Evolutionary conservation across 2,113 vertebrate genomes (phyloP).

Genomic region (Tetrao urogallus): DNA sequence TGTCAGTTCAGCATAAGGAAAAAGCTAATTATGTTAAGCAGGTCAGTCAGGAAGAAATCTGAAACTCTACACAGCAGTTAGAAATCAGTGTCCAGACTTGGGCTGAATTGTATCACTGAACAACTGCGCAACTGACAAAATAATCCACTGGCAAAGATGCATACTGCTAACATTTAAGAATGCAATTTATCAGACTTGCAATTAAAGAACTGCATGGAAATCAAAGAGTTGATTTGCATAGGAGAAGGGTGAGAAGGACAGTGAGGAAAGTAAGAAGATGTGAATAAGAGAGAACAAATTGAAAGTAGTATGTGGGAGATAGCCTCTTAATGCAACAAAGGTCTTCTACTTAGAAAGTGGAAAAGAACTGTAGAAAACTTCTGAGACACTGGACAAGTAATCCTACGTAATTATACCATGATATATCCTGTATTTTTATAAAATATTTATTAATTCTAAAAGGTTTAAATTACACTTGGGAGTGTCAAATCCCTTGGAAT

Average conservation of each 20-base stretch:
- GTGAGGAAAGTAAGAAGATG: neutral
- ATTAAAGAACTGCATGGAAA: constrained; percentile 7
- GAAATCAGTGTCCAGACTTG: neutral
- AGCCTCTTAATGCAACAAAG: neutral
- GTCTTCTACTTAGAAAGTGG: neutral
- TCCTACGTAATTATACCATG: neutral
- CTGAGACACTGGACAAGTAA: neutral
- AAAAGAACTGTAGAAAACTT: neutral
- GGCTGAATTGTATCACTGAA: neutral
- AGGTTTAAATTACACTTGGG: constrained; percentile 35
- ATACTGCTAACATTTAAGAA: constrained; percentile 11
- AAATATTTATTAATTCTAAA: constrained; percentile 55
- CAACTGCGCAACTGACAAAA: neutral
- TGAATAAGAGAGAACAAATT: neutral
- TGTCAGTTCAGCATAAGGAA: constrained; percentile 58
- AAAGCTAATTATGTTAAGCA: constrained; percentile 64
- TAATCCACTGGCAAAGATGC: neutral
- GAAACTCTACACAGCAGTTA: neutral
- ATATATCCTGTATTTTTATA: constrained; percentile 13
- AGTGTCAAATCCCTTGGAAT: constrained; percentile 43
- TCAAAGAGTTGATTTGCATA: neutral
- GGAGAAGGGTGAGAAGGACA: neutral
- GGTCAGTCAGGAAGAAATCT: constrained; percentile 40
- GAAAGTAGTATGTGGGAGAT: neutral
- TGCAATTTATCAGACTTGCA: neutral